Evolutionary conservation across 2,797 vertebrate genomes (phyloP), one percentile per base, ranked within the genome.

Genomic region (Pipistrellus nathusii): DNA sequence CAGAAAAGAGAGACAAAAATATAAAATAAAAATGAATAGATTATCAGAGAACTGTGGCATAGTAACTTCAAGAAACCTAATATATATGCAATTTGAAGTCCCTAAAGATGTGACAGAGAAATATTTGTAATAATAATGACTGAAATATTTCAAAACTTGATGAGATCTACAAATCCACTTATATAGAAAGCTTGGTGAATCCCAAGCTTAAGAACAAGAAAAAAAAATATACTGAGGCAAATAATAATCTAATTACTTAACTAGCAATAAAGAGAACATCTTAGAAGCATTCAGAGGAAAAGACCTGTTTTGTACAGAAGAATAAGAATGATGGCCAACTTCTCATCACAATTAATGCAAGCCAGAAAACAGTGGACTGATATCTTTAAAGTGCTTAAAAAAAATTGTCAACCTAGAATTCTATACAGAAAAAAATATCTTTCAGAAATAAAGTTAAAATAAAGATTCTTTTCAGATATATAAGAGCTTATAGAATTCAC

Each of bases 381-480:
- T 51, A 71, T 53, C 59, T 38, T 38, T 25, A 48, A 83, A 88
- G 78, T 57, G 35, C 38, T 57, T 57, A 41, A 41, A 41, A 41
- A 84, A 76, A 93, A 20, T 3, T 80, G 32, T 85, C 64, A 35
- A 62, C 9, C 30, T 62, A 85, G 35, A 88, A 55, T 90, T 88
- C 30, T 72, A 35, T 4, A 14, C 20, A 62, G 7, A 35, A 15
- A 11, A 69, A 92, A 38, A 35, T 89, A 35, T 44, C 66, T 75
- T 85, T 89, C 32, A 85, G 51, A 73, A 89, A 77, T 80, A n/a
- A 73, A 68, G 17, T 32, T 51, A 75, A 89, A 85, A 88, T 57
- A 46, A 81, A 62, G 3, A 44, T 27, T 69, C 64, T 75, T 80
- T 92, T 44, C 46, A 53, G 68, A 85, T 27, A 75, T 17, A n/a